Conservation (phyloP, 2,888 invertebrate genomes). For the Spodoptera littoralis region DNA sequence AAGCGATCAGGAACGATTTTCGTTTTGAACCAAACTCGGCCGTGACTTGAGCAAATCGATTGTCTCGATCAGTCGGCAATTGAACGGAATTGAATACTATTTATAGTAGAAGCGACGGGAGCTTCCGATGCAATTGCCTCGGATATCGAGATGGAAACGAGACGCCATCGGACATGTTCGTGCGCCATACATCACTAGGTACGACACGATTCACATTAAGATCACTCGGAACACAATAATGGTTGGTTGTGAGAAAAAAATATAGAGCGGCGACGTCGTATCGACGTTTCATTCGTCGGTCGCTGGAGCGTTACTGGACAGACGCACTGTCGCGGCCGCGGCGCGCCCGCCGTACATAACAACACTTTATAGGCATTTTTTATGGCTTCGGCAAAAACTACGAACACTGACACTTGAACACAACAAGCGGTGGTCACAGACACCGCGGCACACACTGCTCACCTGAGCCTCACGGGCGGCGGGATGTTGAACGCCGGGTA, state of each 20-base stretch:
- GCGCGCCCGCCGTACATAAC: slow-evolving; percentile 68
- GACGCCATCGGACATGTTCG: slow-evolving; percentile 28
- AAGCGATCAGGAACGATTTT: slow-evolving; percentile 44
- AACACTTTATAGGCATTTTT: slow-evolving; percentile 75
- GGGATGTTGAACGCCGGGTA: slow-evolving; percentile 92
- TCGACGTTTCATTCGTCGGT: slow-evolving; percentile 74
- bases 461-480: slow-evolving; percentile 90
- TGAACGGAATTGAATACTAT: slow-evolving; percentile 53
- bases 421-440: slow-evolving; percentile 39
- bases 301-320: slow-evolving; percentile 70
- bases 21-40: slow-evolving; percentile 40
- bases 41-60: slow-evolving; percentile 47
- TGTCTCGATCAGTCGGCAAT: slow-evolving; percentile 51
- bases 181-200: slow-evolving; percentile 33
- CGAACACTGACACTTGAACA: slow-evolving; percentile 69
- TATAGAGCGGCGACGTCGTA: slow-evolving; percentile 68
- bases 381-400: slow-evolving; percentile 73
- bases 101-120: slow-evolving; percentile 42
- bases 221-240: slow-evolving; percentile 48
- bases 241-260: slow-evolving; percentile 51
- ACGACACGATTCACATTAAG: slow-evolving; percentile 32
- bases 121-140: slow-evolving; percentile 42
- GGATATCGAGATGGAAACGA: slow-evolving; percentile 31
- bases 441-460: slow-evolving; percentile 63
- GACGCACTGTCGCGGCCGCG: slow-evolving; percentile 69